Percentiles rank a stretch among this genome's conserved stretches.
Conservation (phyloP, 2,888 invertebrate genomes). For the Chromoteleia sp. region DNA sequence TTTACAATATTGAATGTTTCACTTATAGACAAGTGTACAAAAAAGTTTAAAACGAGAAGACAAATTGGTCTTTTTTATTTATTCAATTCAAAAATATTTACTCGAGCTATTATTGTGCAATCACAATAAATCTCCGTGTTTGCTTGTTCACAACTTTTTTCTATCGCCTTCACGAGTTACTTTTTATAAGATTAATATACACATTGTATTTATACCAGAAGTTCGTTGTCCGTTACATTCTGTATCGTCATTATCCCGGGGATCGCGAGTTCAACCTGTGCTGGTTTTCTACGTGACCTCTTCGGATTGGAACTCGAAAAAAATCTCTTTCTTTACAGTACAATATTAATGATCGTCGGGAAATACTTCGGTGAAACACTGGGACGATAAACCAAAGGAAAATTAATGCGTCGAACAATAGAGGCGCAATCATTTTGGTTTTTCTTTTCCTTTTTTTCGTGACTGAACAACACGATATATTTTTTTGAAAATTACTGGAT, state of each 20-base stretch:
- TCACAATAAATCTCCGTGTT: slow-evolving; percentile 37
- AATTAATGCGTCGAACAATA: slow-evolving; percentile 3
- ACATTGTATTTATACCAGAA: slow-evolving; percentile 48
- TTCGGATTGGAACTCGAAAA: slow-evolving; percentile 30
- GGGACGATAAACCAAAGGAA: not conserved
- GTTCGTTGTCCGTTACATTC: slow-evolving; percentile 58
- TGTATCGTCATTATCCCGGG: slow-evolving; percentile 54
- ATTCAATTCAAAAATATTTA: slow-evolving; percentile 46
- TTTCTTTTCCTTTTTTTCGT: no score
- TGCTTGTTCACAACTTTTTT: slow-evolving; percentile 58
- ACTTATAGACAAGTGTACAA: not conserved
- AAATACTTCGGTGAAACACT: slow-evolving; percentile 19
- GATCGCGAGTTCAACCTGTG: slow-evolving; percentile 51
- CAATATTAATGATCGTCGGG: slow-evolving; percentile 44
- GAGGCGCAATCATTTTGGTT: no score
- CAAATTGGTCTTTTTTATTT: slow-evolving; percentile 43
- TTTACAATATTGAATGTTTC: no score
- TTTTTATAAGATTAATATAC: slow-evolving; percentile 53
- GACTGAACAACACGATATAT: no score
- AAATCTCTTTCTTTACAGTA: slow-evolving; percentile 14
- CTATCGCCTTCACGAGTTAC: slow-evolving; percentile 6
- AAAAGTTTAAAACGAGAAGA: slow-evolving; percentile 17
- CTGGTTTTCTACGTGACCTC: slow-evolving; percentile 44
- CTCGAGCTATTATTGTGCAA: slow-evolving; percentile 31
- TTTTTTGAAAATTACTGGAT: no score